Evolutionary conservation across 2,888 invertebrate genomes (phyloP), one percentile per base, ranked within the genome.

Genomic region (Stenotaenia linearis): DNA sequence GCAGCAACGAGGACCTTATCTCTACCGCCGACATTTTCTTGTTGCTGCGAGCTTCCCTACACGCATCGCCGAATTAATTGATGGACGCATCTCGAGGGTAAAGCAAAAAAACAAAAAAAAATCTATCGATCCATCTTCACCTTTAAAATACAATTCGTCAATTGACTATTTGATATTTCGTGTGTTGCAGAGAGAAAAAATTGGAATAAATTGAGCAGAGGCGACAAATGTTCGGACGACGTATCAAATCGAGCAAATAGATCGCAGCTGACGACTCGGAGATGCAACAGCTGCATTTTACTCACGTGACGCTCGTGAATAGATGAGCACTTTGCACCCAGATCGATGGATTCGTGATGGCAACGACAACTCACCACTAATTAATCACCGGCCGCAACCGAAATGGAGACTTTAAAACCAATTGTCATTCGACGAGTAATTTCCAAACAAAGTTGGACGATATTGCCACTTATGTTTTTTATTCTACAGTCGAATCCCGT

Each of bases 41-140:
- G 28, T 25, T 25, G 25, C 61, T 28, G 61, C 61, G 25, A 61
- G 25, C 45, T 45, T 18, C 18, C 5, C 15, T 18, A 18, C 23
- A 61, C 61, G 61, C 61, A 61, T 61, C 61, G 61, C 61, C 28
- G 61, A 61, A 61, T 61, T 61, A 61, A 61, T 61, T 61, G 61
- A 61, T 61, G 61, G 61, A 61, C 61, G 61, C 3, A n/a, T 18
- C 45, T 45, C 18, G n/a, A 5, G 45, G 45, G 45, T n/a, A 45
- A 45, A 45, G n/a, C 5, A 12, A 45, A 45, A 45, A 15, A 18
- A 15, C 45, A 5, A 9, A 32, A 32, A 9, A 32, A 32, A 32
- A 32, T 5, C 15, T 7, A 61, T 61, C 61, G 61, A 61, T 61
- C 45, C n/a, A 18, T 2, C n/a, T 18, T 15, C 2, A 5, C 7